Percentiles rank a stretch among this genome's conserved stretches.
phyloP scores from a whole-genome alignment of 1,140 invertebrate genomes.

The Penaeus japonicus region DNA sequence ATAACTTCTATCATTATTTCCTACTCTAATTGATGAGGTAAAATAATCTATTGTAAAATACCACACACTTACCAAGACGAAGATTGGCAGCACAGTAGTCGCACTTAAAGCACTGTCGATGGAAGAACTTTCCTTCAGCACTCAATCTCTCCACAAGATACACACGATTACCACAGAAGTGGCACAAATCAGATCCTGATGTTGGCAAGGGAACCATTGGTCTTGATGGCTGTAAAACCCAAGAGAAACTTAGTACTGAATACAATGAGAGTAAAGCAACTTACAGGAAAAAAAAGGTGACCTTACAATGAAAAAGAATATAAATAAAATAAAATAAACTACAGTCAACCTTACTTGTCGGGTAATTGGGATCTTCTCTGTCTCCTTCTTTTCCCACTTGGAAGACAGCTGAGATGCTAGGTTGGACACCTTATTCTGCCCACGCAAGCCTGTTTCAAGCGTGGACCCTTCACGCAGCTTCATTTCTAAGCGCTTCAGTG shows the following conservation, averaged over 20 bases:
- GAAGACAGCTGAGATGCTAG: slow-evolving; percentile 81
- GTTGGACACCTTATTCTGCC: slow-evolving; percentile 85
- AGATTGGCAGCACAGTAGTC: slow-evolving; percentile 77
- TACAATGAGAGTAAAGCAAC: neutral
- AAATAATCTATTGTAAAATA: neutral
- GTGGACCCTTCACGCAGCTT: slow-evolving; percentile 81
- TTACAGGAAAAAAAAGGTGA: neutral
- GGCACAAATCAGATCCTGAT: slow-evolving; percentile 73
- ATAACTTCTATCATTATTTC: no score
- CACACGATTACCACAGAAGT: slow-evolving; percentile 86
- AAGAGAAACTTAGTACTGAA: neutral
- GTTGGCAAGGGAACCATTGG: slow-evolving; percentile 61
- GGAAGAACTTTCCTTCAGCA: slow-evolving; percentile 86
- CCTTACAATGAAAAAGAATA: no score
- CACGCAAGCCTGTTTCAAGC: slow-evolving; percentile 72
- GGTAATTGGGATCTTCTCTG: slow-evolving; percentile 31
- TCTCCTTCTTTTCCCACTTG: slow-evolving; percentile 67
- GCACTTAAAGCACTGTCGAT: slow-evolving; percentile 83
- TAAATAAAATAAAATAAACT: no score
- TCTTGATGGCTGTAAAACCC: slow-evolving; percentile 59
- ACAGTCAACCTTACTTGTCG: slow-evolving; percentile 33
- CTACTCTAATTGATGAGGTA: no score
- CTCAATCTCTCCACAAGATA: slow-evolving; percentile 87
- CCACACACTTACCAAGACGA: slow-evolving; percentile 70
- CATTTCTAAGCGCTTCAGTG: slow-evolving; percentile 79